Percentiles rank a stretch among this genome's conserved stretches.
Evolutionary conservation across 2,888 invertebrate genomes (phyloP).

Genomic region (Lysandra coridon): DNA sequence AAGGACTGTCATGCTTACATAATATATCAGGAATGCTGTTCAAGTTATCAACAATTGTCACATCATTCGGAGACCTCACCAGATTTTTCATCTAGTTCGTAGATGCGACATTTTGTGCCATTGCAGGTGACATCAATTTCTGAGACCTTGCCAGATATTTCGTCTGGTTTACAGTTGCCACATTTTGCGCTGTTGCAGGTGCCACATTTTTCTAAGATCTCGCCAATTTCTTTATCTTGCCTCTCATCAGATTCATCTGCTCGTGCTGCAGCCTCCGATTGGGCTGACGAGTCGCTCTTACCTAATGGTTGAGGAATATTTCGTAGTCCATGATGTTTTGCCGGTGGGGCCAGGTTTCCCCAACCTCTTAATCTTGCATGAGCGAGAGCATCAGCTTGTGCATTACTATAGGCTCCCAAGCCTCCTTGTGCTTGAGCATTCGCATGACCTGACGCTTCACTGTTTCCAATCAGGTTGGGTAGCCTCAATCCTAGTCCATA

Average conservation of each 20-base stretch:
- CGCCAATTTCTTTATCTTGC: not conserved
- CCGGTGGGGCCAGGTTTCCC: not conserved
- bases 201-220: not conserved
- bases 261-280: conserved; percentile 31
- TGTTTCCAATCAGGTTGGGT: not conserved
- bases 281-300: conserved; percentile 18
- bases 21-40: not conserved
- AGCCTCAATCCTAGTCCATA: not conserved
- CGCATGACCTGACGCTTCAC: conserved; percentile 30
- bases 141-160: not conserved
- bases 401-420: conserved; percentile 36
- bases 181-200: not conserved
- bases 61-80: not conserved
- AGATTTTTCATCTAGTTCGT: not conserved
- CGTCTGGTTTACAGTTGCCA: not conserved
- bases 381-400: conserved; percentile 38
- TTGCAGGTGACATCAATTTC: not conserved
- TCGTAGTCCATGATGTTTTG: not conserved
- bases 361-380: conserved; percentile 37
- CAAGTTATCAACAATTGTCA: not conserved
- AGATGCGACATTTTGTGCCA: not conserved
- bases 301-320: not conserved
- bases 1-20: not conserved
- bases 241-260: not conserved
- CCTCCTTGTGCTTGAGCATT: conserved; percentile 33